A percentile compares a stretch with the other conserved stretches of the same genome.
phyloP scores from a whole-genome alignment of 2,113 vertebrate genomes.

The Anarhynchus alexandrinus region DNA sequence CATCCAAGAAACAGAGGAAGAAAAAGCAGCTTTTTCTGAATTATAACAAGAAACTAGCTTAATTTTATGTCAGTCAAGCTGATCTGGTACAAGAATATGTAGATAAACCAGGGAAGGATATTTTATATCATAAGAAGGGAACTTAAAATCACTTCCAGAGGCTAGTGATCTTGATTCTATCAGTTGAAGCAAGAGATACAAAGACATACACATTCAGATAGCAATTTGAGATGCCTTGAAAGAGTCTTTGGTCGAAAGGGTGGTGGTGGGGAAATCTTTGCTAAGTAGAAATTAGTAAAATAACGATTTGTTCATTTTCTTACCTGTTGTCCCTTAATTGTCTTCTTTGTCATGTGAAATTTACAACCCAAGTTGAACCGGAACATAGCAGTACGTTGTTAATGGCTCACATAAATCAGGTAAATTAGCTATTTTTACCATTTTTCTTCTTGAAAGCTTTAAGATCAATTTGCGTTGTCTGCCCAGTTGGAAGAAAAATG shows the following conservation, averaged over 20 bases:
- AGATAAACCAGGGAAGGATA: not conserved
- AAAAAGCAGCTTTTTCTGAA: not conserved
- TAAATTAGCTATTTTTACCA: constrained; percentile 65
- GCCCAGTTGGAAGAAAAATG: not conserved
- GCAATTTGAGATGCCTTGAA: not conserved
- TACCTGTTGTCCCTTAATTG: constrained; percentile 58
- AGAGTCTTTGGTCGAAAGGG: not conserved
- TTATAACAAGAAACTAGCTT: not conserved
- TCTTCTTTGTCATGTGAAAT: constrained; percentile 67
- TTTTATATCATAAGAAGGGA: not conserved
- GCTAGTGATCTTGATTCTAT: not conserved
- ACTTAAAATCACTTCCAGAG: not conserved
- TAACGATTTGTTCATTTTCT: not conserved
- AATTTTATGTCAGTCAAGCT: not conserved
- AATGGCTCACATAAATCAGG: constrained; percentile 75
- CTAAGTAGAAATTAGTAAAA: constrained; percentile 36
- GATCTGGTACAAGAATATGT: not conserved
- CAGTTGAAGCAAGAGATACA: not conserved
- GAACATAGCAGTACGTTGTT: not conserved
- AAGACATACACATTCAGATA: not conserved
- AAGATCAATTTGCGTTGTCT: constrained; percentile 56
- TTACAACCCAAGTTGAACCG: constrained; percentile 57
- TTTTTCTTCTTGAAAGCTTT: constrained; percentile 66
- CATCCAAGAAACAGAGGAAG: not conserved
- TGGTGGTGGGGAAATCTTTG: not conserved